Evolutionary conservation across 2,797 vertebrate genomes (phyloP), one percentile per base, ranked within the genome.

Genomic region (Xyrichtys novacula): DNA sequence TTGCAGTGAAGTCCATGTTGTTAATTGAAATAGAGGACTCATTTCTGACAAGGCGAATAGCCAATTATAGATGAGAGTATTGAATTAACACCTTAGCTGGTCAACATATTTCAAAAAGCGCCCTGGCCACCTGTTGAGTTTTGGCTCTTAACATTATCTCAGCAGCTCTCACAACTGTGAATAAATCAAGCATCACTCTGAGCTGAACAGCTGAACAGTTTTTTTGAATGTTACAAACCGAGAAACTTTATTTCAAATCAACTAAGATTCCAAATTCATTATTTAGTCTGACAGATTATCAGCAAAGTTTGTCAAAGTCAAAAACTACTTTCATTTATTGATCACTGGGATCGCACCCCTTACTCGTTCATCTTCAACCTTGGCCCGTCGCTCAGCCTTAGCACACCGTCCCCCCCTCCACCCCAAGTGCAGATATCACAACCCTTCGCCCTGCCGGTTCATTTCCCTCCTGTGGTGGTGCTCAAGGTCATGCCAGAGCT

Each of bases 401-500:
- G 46, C 71, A 29, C 58, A 57, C 48, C 42, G 32, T 26, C 65
- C 65, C 48, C 61, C 53, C 54, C 28, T 0, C 29, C 16, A 7
- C 53, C 69, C 46, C 70, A 38, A 76, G 57, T 62, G 69, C 81
- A 75, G 71, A 80, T 66, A 80, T 74, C 82, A 68, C 74, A 60
- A 23, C 78, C 70, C 82, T 75, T 59, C 65, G 44, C 76, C 71
- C 80, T 60, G 74, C 61, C 79, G 67, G 74, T 90, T 88, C 81
- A 89, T 88, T 88, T 83, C 81, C 81, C 85, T 85, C 85, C 84
- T 65, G 78, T 73, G 85, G 88, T 76, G 86, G 74, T 74, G 75
- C 85, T 90, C 90, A 92, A 93, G 90, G 91, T 92, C 90, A 85
- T 31, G 39, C 22, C 46, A 62, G 76, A 81, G 81, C 83, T 68